Conservation (phyloP, 2,888 invertebrate genomes). For the Idaea dimidiata region DNA sequence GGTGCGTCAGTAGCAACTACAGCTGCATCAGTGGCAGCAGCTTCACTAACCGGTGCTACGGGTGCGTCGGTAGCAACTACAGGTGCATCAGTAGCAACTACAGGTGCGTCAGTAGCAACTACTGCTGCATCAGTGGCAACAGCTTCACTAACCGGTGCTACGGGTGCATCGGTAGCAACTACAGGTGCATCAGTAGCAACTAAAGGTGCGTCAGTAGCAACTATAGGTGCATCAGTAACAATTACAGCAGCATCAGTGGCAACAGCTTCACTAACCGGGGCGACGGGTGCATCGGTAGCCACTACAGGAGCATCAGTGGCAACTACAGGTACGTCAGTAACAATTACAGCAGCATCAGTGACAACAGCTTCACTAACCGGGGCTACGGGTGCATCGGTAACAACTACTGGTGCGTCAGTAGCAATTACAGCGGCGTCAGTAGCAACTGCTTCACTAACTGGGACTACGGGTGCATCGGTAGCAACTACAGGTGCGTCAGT, state of each 20-base stretch:
- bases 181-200: slow-evolving; percentile 7
- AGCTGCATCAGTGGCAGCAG: slow-evolving; percentile 6
- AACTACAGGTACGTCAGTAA: slow-evolving; percentile 10
- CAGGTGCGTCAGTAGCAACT: background rate
- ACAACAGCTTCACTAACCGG: background rate
- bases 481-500: slow-evolving; percentile 2
- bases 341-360: slow-evolving; percentile 1
- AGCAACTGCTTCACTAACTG: slow-evolving; percentile 5
- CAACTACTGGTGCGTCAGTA: background rate
- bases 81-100: slow-evolving; percentile 3
- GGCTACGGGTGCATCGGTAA: slow-evolving; percentile 2
- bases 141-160: slow-evolving; percentile 8
- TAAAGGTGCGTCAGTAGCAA: background rate
- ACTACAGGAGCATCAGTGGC: slow-evolving; percentile 6
- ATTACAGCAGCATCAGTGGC: slow-evolving; percentile 7
- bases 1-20: background rate
- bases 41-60: background rate
- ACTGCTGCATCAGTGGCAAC: background rate
- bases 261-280: slow-evolving; percentile 5
- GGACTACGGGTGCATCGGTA: slow-evolving; percentile 4
- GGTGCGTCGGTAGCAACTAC: background rate
- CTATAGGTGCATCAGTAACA: slow-evolving; percentile 9
- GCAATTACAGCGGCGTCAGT: slow-evolving; percentile 4
- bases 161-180: slow-evolving; percentile 9
- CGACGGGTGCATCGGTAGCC: slow-evolving; percentile 12